Conservation (phyloP, 2,113 vertebrate genomes). For the Platysteira castanea region DNA sequence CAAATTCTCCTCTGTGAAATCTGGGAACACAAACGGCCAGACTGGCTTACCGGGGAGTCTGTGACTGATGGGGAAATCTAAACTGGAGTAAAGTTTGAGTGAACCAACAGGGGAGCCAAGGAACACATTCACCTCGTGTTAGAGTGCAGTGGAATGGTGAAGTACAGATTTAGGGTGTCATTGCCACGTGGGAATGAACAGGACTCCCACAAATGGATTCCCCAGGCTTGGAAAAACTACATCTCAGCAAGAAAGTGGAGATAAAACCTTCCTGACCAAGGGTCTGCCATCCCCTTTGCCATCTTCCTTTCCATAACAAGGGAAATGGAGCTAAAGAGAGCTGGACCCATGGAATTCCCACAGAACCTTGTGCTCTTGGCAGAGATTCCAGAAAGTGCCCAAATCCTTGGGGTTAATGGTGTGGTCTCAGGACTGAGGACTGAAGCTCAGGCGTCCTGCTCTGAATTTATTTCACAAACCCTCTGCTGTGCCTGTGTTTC, state of each 20-base stretch:
- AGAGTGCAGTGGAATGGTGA: neutral
- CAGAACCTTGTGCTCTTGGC: accelerated
- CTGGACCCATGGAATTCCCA: neutral
- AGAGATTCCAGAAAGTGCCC: neutral
- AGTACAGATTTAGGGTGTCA: neutral
- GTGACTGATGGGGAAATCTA: neutral
- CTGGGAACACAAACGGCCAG: neutral
- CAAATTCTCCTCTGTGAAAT: neutral
- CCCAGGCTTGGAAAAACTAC: neutral
- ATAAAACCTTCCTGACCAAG: neutral
- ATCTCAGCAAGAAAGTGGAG: neutral
- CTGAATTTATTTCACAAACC: neutral
- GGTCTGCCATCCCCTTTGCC: neutral
- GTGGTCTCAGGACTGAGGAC: neutral
- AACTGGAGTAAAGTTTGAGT: neutral
- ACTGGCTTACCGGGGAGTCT: neutral
- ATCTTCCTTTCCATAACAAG: accelerated
- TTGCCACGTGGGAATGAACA: neutral
- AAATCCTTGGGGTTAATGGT: neutral
- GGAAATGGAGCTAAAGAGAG: neutral
- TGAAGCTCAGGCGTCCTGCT: neutral
- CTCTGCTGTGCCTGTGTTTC: neutral
- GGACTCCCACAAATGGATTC: neutral
- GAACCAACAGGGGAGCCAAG: neutral
- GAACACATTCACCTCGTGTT: neutral